These are phyloP conservation scores for Myopa tessellatipennis DNA, from an alignment of 2,888 invertebrate species.

Conservation along the genomic window DNA sequence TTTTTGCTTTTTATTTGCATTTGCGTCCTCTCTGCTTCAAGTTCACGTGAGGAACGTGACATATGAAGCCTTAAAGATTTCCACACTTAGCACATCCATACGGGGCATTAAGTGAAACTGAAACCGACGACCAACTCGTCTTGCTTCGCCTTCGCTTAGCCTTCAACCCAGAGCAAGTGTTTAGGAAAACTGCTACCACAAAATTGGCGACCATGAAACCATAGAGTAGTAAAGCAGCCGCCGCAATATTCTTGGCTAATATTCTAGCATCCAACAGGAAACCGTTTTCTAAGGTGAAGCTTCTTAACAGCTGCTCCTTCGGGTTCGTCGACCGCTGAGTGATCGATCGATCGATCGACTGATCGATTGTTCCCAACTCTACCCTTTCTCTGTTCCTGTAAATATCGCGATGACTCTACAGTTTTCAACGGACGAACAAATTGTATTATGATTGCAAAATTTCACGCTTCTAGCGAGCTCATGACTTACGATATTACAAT, in stretches of 20 bases:
- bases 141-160: constrained; percentile 6
- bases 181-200: constrained; percentile 37
- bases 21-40: background rate
- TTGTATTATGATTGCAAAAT: constrained; percentile 32
- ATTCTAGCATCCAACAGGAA: too few species aligned
- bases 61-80: constrained; percentile 4
- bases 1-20: background rate
- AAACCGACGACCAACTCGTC: constrained; percentile 1
- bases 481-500: background rate
- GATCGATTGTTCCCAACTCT: background rate
- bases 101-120: constrained; percentile 7
- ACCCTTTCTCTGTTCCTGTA: constrained; percentile 7
- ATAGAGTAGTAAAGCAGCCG: background rate
- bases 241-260: background rate
- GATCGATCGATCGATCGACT: constrained; percentile 10
- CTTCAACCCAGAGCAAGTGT: constrained; percentile 24
- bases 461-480: constrained; percentile 28
- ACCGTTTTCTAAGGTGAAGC: background rate
- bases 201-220: background rate
- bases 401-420: background rate
- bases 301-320: background rate
- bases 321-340: background rate
- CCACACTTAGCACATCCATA: background rate
- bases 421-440: too few species aligned
- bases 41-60: too few species aligned